These are phyloP conservation scores for Clistopyga incitator DNA, from an alignment of 2,888 invertebrate genomes.

Conservation along the genomic window DNA sequence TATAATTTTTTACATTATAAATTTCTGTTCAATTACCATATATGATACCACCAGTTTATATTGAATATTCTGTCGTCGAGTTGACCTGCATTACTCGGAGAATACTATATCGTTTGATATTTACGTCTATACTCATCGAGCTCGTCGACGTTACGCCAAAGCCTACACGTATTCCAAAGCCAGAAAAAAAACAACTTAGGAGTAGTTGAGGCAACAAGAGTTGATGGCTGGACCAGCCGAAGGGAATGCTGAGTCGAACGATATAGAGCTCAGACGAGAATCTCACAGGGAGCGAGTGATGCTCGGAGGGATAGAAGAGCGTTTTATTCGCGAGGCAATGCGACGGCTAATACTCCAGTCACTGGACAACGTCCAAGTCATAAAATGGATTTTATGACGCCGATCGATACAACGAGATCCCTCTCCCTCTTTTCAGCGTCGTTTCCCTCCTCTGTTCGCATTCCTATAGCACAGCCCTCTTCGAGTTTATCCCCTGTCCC, in stretches of 20 bases:
- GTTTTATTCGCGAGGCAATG: conserved; percentile 83
- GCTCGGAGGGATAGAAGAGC: conserved; percentile 73
- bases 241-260: conserved; percentile 51
- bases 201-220: conserved; percentile 55
- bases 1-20: neutral
- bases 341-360: conserved; percentile 84
- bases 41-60: no score
- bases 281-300: conserved; percentile 65
- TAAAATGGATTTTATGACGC: conserved; percentile 83
- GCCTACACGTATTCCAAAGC: conserved; percentile 25
- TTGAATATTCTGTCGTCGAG: neutral
- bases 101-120: neutral
- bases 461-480: conserved; percentile 61
- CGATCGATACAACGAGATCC: conserved; percentile 82
- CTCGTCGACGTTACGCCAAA: conserved; percentile 33
- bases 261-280: conserved; percentile 47
- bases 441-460: conserved; percentile 65
- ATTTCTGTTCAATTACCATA: no score
- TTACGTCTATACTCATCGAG: conserved; percentile 2
- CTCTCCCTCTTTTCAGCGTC: conserved; percentile 73
- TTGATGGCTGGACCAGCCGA: conserved; percentile 43
- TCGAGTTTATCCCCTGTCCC: conserved; percentile 62
- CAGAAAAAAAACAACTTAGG: conserved; percentile 32
- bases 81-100: neutral
- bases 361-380: conserved; percentile 84